Base-by-base conservation (phyloP, 2,797 vertebrate species). In the Benthosema pterotum region DNA sequence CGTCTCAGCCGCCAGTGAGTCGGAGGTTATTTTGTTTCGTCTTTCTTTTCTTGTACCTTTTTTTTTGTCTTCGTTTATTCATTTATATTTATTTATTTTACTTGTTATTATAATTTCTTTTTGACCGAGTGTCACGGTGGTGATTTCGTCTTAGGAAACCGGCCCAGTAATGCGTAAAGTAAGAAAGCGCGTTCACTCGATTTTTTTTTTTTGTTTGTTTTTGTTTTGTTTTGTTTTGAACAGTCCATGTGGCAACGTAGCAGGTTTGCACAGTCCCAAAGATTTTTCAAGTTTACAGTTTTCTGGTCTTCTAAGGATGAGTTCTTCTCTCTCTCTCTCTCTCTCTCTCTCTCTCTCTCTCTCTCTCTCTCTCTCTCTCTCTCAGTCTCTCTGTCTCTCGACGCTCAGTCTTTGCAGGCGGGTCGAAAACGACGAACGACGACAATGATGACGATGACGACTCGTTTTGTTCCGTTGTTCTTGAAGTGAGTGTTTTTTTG, bases 361-460 rank as follows among this genome's bases (percentile, higher is more conserved):
- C n/a, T n/a, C n/a, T n/a, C n/a, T n/a, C n/a, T n/a, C n/a, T n/a
- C n/a, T n/a, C n/a, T n/a, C n/a, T n/a, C n/a, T n/a, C n/a, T n/a
- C n/a, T n/a, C n/a, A n/a, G n/a, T n/a, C n/a, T n/a, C 4, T 46
- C 8, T 46, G 5, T n/a, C 45, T 46, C 45, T 84, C 84, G 86
- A 93, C 94, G 93, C 76, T 92, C 91, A 92, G 92, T 95, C 93
- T 92, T 93, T 92, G 93, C 93, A 93, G 89, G 93, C 93, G 91
- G 88, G 93, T 94, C 93, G 72, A 43, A 72, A n/a, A 60, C 93
- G 91, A 17, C 28, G 46, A 76, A 65, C 65, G 78, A 72, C 67
- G 80, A 79, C 65, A 60, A 85, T 77, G 82, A 84, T 52, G 67
- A 93, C 93, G 92, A 73, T 16, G 63, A 52, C 45, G 56, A 42